phyloP scores from a whole-genome alignment of 1,140 invertebrate species.

The Lucilia cuprina region DNA sequence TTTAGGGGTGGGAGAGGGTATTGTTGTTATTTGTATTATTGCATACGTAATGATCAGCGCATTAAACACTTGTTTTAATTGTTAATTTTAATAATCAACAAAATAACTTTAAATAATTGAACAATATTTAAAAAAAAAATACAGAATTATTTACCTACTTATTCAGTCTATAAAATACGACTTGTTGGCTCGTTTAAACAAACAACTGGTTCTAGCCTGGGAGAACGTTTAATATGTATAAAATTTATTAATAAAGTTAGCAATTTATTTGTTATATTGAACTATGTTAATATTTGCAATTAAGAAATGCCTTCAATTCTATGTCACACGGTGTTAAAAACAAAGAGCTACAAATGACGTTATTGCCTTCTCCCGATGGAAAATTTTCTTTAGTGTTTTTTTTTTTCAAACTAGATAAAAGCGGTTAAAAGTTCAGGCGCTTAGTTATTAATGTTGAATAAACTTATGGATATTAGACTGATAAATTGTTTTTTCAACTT shows the following conservation, averaged over 20 bases:
- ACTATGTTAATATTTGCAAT: neutral
- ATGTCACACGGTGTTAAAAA: neutral
- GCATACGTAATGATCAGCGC: neutral
- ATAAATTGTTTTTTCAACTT: no score
- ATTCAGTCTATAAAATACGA: neutral
- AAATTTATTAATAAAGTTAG: neutral
- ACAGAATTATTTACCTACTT: neutral
- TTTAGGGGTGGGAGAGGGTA: neutral
- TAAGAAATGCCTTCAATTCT: neutral
- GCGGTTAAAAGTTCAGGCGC: neutral
- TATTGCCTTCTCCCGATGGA: neutral
- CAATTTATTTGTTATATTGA: neutral
- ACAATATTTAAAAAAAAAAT: neutral
- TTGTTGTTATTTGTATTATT: neutral
- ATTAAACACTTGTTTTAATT: conserved; percentile 4
- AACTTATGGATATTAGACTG: no score
- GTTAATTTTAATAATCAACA: neutral
- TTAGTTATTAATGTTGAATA: no score
- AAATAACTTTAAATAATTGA: conserved; percentile 4
- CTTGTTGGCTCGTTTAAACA: neutral
- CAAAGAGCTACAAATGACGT: neutral
- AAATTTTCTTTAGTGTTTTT: neutral
- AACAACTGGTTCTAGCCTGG: neutral
- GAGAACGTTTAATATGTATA: neutral
- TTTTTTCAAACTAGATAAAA: neutral